Percentiles rank a stretch among this genome's conserved stretches.
Evolutionary conservation across 2,888 invertebrate genomes (phyloP).

Genomic region (Lacanobia wlatinum): DNA sequence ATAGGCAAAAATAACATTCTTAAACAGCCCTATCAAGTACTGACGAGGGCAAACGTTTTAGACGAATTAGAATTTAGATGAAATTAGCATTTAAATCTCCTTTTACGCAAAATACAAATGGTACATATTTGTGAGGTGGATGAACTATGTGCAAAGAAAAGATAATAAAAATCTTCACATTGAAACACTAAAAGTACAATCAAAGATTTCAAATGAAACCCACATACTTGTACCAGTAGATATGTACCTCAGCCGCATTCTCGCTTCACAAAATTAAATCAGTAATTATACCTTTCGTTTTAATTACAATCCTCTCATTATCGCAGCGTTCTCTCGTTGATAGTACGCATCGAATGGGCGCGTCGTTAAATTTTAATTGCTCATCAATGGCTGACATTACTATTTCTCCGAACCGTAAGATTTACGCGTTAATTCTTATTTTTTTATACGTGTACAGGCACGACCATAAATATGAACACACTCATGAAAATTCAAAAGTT

Average conservation of each 20-base stretch:
- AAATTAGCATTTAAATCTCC: neutral
- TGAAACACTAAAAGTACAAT: neutral
- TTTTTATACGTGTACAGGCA: constrained; percentile 40
- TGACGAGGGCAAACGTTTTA: constrained; percentile 12
- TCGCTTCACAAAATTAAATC: constrained; percentile 6
- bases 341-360: constrained; percentile 47
- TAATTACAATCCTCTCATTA: constrained; percentile 23
- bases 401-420: constrained; percentile 67
- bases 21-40: constrained; percentile 19
- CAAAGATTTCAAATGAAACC: neutral
- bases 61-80: neutral
- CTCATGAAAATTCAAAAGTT: neutral
- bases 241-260: neutral
- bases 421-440: constrained; percentile 49
- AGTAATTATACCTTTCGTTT: constrained; percentile 1
- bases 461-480: constrained; percentile 6
- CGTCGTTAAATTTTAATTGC: constrained; percentile 72
- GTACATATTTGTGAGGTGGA: neutral
- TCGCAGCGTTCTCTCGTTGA: constrained; percentile 30
- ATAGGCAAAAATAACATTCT: constrained; percentile 44
- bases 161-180: neutral
- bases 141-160: neutral
- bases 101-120: neutral
- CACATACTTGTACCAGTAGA: neutral
- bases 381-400: constrained; percentile 68